Percentiles rank a stretch among this genome's conserved stretches.
Evolutionary conservation across 2,113 vertebrate genomes (phyloP).

Genomic region (Tyrannus savana): DNA sequence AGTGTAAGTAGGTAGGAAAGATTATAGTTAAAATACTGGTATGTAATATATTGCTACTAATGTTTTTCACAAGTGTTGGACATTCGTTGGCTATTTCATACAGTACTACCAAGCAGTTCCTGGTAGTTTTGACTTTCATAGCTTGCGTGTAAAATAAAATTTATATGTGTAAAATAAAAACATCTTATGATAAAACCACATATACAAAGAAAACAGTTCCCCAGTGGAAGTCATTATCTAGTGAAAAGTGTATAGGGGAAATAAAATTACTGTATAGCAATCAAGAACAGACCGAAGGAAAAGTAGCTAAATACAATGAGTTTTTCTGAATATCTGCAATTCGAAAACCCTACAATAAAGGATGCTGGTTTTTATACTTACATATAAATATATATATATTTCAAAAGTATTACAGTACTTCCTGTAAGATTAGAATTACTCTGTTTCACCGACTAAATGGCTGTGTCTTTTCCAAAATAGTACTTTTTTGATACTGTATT

Average conservation of each 20-base stretch:
- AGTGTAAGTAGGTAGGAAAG: constrained; percentile 43
- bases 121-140: constrained; percentile 68
- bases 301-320: constrained; percentile 12
- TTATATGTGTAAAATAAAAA: constrained; percentile 72
- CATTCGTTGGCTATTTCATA: constrained; percentile 67
- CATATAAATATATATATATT: constrained; percentile 60
- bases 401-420: constrained; percentile 69
- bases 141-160: constrained; percentile 70
- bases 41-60: constrained; percentile 69
- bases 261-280: constrained; percentile 60
- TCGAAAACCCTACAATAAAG: constrained; percentile 56
- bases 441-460: constrained; percentile 64
- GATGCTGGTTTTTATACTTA: constrained; percentile 68
- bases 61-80: constrained; percentile 57
- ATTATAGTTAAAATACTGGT: constrained; percentile 36
- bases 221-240: constrained; percentile 49
- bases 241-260: constrained; percentile 62
- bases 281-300: constrained; percentile 32
- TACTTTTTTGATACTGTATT: constrained; percentile 76
- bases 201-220: constrained; percentile 37
- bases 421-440: constrained; percentile 69
- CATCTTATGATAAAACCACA: constrained; percentile 55
- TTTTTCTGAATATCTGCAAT: constrained; percentile 55
- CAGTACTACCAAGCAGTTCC: constrained; percentile 64
- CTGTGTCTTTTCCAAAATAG: constrained; percentile 70